Evolutionary conservation across 2,888 invertebrate genomes (phyloP), one percentile per base, ranked within the genome.

Genomic region (Tetrapedia diversipes): DNA sequence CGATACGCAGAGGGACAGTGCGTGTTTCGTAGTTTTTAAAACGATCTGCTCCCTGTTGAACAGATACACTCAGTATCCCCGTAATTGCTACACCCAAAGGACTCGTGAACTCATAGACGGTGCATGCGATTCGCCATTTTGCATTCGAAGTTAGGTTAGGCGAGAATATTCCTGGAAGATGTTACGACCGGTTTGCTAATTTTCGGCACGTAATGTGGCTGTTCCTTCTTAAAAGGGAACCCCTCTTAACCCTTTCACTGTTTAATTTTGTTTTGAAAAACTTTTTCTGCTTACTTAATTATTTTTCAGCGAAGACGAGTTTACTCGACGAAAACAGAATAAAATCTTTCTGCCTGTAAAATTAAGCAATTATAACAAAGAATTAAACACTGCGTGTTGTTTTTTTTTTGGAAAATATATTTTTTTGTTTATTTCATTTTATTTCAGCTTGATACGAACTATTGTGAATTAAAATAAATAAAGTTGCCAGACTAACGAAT

Each of bases 121-220:
- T 22, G 43, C 69, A 39, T 47, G 69, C 53, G 45, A 69, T 32
- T 47, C 47, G 24, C 4, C 8, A 16, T 39, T 65, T 47, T 29
- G 37, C n/a, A 43, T 47, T 37, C 3, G 16, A 11, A 37, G n/a
- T 27, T 34, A 10, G 39, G 41, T 54, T 54, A 16, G 19, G 27
- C 32, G 37, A n/a, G 51, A 49, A 39, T 34, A 11, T 41, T 67
- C 67, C 56, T 22, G 67, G 66, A 70, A 70, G 59, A 39, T 64
- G 45, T 34, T 56, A 39, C 70, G 43, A n/a, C 47, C 45, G 39
- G 29, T 49, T 79, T 53, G 39, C 51, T 54, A 60, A 79, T 64
- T 79, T 79, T 67, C 82, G 53, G 68, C 79, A 81, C 51, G 49
- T 51, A 47, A 78, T 65, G 41, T 27, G 61, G 61, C 24, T 4